Conservation (phyloP, 92 coral and sea anemone genomes). For the Actinostola sp. region DNA sequence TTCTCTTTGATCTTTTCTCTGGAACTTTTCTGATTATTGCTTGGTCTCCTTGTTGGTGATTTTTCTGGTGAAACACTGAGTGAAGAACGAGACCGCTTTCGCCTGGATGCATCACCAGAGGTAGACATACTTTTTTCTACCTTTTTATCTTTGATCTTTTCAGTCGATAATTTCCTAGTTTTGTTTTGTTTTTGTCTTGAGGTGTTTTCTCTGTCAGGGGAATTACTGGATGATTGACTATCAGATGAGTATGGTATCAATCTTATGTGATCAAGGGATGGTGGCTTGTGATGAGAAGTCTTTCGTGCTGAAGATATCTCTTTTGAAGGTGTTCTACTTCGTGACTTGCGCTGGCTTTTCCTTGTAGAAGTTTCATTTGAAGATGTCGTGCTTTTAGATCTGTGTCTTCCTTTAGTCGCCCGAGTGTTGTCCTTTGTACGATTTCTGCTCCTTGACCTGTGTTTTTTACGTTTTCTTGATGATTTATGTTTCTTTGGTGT, state of each 20-base stretch:
- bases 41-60: too few species aligned
- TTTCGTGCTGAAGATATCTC: neutral
- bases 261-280: too few species aligned
- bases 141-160: neutral
- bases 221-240: too few species aligned
- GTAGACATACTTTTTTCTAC: neutral
- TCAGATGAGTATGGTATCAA: too few species aligned
- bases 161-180: slow-evolving; percentile 1
- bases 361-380: neutral
- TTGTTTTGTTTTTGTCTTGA: too few species aligned
- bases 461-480: neutral
- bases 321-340: slow-evolving; percentile 3
- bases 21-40: too few species aligned
- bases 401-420: neutral
- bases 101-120: neutral
- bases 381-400: neutral
- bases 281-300: neutral
- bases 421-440: neutral
- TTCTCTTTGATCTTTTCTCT: too few species aligned
- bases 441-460: slow-evolving; percentile 1
- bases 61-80: too few species aligned
- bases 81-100: too few species aligned
- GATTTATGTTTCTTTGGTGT: neutral
- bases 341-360: neutral
- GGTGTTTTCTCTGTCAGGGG: too few species aligned